Evolutionary conservation across 92 coral and sea anemone genomes (phyloP), one percentile per base, ranked within the genome.

Genomic region (Zoanthus solanderi): DNA sequence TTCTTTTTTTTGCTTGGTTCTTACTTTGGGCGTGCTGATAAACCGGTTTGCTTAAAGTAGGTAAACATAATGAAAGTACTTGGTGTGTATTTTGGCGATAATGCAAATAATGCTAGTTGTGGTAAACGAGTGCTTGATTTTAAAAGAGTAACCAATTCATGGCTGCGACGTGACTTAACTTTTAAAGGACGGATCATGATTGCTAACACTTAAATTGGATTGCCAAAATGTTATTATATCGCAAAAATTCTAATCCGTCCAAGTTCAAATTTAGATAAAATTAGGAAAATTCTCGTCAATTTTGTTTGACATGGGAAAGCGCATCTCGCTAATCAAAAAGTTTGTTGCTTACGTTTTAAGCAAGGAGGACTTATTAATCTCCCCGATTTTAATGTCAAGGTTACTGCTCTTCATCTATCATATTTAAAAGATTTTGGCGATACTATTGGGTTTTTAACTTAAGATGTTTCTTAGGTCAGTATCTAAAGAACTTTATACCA

Each of bases 1-100:
- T 23, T 23, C 23, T 23, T 23, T 23, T 23, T 23, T 23, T 23
- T 23, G 42, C 3, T 34, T 34, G 42, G 42, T 34, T 34, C 42
- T 0, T 66, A 63, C 42, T 11, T 11, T 0, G 5, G 9, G 8
- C 68, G 76, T 23, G 8, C 16, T 28, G 82, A 77, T 58, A 52
- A 9, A 14, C 82, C 44, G 5, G 88, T 54, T 71, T 67, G 88
- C 54, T 71, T 67, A 4, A 68, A 47, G 0, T 84, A 88, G 92
- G 85, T 89, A 0, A 1, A 18, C 0, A 89, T 76, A 83, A 89
- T 77, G 73, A 89, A 89, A 14, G 52, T 83, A 0, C 12, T 89
- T 0, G 92, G 88, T 0, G 65, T 75, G 4, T 18, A 46, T 11
- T 12, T 87, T 12, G 9, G 30, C 13, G 1, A 34, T 4, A 29